Conservation (phyloP, 2,113 vertebrate genomes). For the Camarhynchus parvulus region DNA sequence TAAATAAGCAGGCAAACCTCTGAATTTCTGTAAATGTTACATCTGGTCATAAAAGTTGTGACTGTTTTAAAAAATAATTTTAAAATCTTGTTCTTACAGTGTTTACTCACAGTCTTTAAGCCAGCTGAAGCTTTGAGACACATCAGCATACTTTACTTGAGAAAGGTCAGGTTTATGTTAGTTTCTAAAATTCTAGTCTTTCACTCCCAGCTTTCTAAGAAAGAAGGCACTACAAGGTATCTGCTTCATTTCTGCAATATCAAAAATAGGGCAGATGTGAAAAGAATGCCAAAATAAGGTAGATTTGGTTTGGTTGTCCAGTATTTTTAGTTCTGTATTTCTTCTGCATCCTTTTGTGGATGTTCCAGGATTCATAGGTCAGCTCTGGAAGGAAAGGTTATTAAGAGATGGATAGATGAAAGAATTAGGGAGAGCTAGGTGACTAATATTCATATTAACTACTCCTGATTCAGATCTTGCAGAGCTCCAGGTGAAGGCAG, state of each 20-base stretch:
- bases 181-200: background rate
- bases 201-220: constrained; percentile 9
- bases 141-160: background rate
- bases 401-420: background rate
- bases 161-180: background rate
- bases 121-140: background rate
- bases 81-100: background rate
- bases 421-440: background rate
- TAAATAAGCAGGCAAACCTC: background rate
- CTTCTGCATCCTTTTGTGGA: background rate
- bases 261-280: background rate
- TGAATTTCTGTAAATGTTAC: background rate
- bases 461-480: background rate
- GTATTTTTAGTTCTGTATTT: background rate
- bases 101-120: background rate
- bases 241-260: background rate
- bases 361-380: background rate
- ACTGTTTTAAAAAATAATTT: background rate
- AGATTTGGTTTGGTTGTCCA: background rate
- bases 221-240: background rate
- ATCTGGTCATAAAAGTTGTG: background rate
- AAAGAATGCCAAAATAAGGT: background rate
- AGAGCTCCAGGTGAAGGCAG: background rate
- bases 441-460: background rate
- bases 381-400: background rate